phyloP scores from a whole-genome alignment of 2,797 vertebrate species.

The Sciurus vulgaris region DNA sequence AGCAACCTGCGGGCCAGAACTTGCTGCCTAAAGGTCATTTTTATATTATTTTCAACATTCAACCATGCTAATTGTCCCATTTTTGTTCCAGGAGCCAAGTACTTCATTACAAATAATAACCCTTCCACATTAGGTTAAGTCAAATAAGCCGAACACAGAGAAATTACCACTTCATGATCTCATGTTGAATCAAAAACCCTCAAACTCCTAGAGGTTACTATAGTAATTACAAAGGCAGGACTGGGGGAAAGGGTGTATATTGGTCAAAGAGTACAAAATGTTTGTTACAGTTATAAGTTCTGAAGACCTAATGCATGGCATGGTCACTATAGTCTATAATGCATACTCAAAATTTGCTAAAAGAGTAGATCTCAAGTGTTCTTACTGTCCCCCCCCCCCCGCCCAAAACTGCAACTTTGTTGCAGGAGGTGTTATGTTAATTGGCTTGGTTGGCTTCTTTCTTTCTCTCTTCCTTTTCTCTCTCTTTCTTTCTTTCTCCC shows the following conservation, averaged over 20 bases:
- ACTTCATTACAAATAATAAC: slow-evolving; percentile 57
- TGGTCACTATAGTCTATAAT: neutral
- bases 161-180: neutral
- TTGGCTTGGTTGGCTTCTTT: neutral
- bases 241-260: neutral
- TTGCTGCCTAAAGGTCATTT: no score
- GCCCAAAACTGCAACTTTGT: neutral
- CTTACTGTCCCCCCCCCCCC: neutral
- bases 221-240: neutral
- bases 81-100: neutral
- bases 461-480: no score
- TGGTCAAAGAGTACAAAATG: neutral
- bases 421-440: no score
- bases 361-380: neutral
- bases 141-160: neutral
- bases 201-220: neutral
- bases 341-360: neutral
- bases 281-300: neutral
- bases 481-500: no score
- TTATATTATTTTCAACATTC: neutral
- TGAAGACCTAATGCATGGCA: neutral
- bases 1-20: no score
- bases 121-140: neutral
- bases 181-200: neutral
- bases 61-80: neutral